Evolutionary conservation across 1,140 invertebrate genomes (phyloP).

Genomic region (Matsumurasca onukii): DNA sequence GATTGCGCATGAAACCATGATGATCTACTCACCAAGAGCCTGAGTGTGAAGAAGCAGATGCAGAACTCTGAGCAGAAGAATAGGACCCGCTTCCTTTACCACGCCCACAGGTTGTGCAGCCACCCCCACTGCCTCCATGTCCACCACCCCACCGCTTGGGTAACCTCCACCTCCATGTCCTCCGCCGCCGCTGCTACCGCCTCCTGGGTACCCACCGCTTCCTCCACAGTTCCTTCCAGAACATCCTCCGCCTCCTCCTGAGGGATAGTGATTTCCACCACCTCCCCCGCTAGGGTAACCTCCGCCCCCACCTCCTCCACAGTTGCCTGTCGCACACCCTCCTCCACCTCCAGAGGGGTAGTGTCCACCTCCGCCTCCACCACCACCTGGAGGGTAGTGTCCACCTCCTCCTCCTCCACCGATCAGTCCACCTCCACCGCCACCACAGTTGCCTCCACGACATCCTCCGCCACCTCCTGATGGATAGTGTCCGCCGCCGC

Average conservation of each 20-base stretch:
- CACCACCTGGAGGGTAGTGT: background rate
- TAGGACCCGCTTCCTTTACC: background rate
- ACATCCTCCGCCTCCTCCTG: constrained; percentile 8
- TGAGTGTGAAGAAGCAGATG: constrained; percentile 8
- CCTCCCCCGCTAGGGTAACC: constrained; percentile 13
- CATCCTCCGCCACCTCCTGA: constrained; percentile 14
- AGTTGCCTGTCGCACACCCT: background rate
- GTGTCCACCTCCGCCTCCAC: background rate
- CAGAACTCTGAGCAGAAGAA: constrained; percentile 3
- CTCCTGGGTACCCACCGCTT: background rate
- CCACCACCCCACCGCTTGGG: background rate
- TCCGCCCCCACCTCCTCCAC: constrained; percentile 12
- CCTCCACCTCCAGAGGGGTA: background rate
- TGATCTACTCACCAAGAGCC: background rate
- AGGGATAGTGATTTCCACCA: background rate
- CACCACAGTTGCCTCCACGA: background rate
- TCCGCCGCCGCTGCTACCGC: constrained; percentile 13
- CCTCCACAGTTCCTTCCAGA: background rate
- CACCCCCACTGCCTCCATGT: constrained; percentile 6
- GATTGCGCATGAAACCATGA: no score
- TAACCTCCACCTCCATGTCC: constrained; percentile 18
- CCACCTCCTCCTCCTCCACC: background rate
- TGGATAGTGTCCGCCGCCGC: constrained; percentile 1
- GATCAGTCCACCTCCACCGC: no score
- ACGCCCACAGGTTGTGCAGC: background rate